Conservation (phyloP, 2,888 invertebrate genomes). For the Trichacis sp. region DNA sequence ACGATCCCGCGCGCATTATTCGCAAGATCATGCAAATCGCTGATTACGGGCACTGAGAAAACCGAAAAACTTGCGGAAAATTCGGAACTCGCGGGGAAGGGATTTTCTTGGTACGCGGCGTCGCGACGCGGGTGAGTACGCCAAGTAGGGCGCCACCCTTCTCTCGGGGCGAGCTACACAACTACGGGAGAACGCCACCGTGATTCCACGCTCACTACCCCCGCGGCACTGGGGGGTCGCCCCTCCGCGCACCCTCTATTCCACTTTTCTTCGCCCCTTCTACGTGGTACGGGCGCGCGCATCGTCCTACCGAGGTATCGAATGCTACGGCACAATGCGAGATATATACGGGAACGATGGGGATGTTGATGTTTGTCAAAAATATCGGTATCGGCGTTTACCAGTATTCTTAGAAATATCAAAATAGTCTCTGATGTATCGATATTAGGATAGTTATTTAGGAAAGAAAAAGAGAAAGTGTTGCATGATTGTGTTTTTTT, state of each 20-base stretch:
- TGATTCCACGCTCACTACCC: conserved; percentile 50
- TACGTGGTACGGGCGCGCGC: conserved; percentile 43
- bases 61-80: too few relatives aligned
- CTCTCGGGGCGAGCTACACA: conserved; percentile 48
- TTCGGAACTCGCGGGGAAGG: too few relatives aligned
- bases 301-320: conserved; percentile 60
- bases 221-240: conserved; percentile 37
- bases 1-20: conserved; percentile 31
- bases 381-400: too few relatives aligned
- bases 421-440: too few relatives aligned
- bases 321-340: conserved; percentile 63
- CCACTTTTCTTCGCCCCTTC: conserved; percentile 36
- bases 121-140: conserved; percentile 52
- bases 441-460: too few relatives aligned
- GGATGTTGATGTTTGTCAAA: too few relatives aligned
- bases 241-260: conserved; percentile 28
- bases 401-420: too few relatives aligned
- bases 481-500: too few relatives aligned
- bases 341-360: too few relatives aligned
- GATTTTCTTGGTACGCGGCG: conserved; percentile 11
- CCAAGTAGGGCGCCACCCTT: conserved; percentile 67
- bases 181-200: conserved; percentile 49
- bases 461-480: too few relatives aligned
- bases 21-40: conserved; percentile 8
- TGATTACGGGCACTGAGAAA: too few relatives aligned